A percentile compares a stretch with the other conserved stretches of the same genome.
Evolutionary conservation across 2,888 invertebrate species (phyloP).

Genomic region (Drosophila atripex): DNA sequence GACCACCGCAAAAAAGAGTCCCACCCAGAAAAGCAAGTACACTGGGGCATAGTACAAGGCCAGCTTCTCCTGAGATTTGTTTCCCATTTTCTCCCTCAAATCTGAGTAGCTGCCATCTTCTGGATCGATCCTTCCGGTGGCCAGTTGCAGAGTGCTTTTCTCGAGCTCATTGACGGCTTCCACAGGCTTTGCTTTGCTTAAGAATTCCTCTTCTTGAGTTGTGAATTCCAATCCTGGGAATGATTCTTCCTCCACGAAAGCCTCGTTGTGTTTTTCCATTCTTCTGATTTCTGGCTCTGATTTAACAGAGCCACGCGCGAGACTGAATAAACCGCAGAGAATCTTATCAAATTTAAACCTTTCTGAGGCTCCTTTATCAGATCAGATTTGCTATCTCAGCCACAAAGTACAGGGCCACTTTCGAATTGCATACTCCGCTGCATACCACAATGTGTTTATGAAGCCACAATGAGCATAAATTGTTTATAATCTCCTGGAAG

Average conservation of each 20-base stretch:
- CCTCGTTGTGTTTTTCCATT: slow-evolving; percentile 24
- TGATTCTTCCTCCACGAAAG: slow-evolving; percentile 11
- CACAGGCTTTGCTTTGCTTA: neutral
- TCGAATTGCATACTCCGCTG: neutral
- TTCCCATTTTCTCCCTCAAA: slow-evolving; percentile 26
- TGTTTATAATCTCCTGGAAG: slow-evolving; percentile 2
- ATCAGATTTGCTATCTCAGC: slow-evolving; percentile 52
- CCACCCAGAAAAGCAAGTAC: slow-evolving; percentile 74
- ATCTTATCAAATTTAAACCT: slow-evolving; percentile 48
- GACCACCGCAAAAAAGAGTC: slow-evolving; percentile 72
- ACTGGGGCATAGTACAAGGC: slow-evolving; percentile 73
- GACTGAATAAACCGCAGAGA: slow-evolving; percentile 35
- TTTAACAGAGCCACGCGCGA: neutral
- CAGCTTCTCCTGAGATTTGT: slow-evolving; percentile 15
- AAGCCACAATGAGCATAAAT: neutral
- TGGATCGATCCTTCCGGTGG: slow-evolving; percentile 2
- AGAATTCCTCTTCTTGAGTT: neutral
- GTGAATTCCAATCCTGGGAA: neutral
- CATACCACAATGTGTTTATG: slow-evolving; percentile 12
- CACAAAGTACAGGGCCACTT: slow-evolving; percentile 3
- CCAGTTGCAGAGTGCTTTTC: slow-evolving; percentile 22
- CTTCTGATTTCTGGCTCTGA: neutral
- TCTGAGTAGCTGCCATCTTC: slow-evolving; percentile 5
- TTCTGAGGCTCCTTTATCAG: slow-evolving; percentile 30
- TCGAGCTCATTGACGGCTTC: neutral